Conservation (phyloP, 2,888 invertebrate species). For the Clunio marinus region DNA sequence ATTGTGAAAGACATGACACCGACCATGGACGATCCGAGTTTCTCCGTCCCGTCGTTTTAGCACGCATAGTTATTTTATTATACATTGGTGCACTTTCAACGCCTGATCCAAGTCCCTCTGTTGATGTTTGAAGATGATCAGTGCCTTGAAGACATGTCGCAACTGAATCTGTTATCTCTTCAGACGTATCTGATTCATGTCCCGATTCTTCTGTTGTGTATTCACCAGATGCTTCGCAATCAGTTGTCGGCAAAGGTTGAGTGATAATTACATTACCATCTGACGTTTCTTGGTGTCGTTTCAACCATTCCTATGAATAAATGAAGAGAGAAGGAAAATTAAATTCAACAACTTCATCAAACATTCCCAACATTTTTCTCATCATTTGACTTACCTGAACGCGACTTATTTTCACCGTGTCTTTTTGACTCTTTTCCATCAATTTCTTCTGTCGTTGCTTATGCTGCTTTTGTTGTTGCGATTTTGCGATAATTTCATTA, state of each 20-base stretch:
- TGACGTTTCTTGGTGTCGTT: conserved; percentile 49
- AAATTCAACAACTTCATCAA: not conserved
- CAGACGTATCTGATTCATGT: conserved; percentile 66
- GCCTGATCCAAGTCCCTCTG: conserved; percentile 52
- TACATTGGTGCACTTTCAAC: conserved; percentile 55
- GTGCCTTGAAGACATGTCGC: conserved; percentile 58
- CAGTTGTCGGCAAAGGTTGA: conserved; percentile 44
- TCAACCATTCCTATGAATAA: conserved; percentile 48
- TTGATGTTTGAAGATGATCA: conserved; percentile 52
- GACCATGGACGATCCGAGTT: conserved; percentile 72
- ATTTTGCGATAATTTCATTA: conserved; percentile 45
- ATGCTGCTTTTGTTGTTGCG: too few relatives aligned
- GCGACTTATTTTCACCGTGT: conserved; percentile 49
- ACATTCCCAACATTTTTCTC: conserved; percentile 19
- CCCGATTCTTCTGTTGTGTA: conserved; percentile 68
- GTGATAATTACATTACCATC: not conserved
- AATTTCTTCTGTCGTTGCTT: conserved; percentile 28
- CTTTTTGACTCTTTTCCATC: conserved; percentile 46
- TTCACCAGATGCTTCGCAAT: conserved; percentile 84
- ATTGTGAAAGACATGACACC: conserved; percentile 77
- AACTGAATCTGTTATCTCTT: conserved; percentile 72
- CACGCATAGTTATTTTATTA: conserved; percentile 53
- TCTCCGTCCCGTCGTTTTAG: conserved; percentile 53
- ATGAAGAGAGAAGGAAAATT: not conserved
- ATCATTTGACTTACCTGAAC: conserved; percentile 46